phyloP scores from a whole-genome alignment of 2,797 vertebrate genomes.

The Cygnus olor region DNA sequence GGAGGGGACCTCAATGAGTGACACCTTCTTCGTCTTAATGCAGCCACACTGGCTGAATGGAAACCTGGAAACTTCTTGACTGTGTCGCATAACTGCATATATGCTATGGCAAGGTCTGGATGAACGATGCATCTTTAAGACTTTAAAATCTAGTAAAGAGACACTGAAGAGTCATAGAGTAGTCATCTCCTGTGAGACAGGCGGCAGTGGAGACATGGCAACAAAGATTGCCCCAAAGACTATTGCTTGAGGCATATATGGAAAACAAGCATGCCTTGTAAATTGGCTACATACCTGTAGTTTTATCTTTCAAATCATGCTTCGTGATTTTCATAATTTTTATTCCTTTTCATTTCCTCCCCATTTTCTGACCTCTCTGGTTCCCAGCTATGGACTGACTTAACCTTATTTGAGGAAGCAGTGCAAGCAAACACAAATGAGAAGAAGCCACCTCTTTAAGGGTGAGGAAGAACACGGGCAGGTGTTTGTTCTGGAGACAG shows the following conservation, averaged over 20 bases:
- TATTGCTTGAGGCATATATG: background rate
- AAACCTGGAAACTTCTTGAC: background rate
- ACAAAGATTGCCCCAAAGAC: background rate
- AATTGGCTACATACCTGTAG: background rate
- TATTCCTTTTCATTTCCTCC: background rate
- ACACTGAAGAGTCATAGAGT: background rate
- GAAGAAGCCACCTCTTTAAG: background rate
- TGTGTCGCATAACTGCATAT: background rate
- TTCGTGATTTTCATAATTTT: background rate
- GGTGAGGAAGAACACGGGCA: background rate
- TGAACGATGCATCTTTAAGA: background rate
- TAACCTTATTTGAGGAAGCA: background rate
- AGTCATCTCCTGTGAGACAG: background rate
- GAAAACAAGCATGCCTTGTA: background rate
- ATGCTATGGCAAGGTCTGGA: background rate
- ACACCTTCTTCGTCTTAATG: background rate
- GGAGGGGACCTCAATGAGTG: background rate
- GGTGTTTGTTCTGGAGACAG: background rate
- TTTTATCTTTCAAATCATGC: background rate
- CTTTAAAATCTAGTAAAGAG: background rate
- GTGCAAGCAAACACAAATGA: background rate
- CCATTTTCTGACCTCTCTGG: background rate
- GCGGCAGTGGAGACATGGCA: background rate
- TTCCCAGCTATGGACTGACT: background rate
- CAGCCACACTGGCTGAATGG: background rate